phyloP scores from a whole-genome alignment of 2,888 invertebrate species.

The Coecobrya sp. region DNA sequence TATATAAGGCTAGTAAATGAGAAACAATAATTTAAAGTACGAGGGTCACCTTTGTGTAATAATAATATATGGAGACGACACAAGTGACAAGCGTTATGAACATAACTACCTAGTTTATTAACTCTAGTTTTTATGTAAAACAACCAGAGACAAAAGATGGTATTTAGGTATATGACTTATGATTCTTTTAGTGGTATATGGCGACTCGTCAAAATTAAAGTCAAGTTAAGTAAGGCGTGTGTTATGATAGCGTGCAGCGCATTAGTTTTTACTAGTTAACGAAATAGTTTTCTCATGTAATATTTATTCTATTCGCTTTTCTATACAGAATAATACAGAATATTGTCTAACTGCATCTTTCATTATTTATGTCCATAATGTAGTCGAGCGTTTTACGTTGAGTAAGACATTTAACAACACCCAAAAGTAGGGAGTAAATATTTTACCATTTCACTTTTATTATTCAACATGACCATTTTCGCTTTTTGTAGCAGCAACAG shows the following conservation, averaged over 20 bases:
- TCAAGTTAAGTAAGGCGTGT: no score
- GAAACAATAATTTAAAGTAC: not conserved
- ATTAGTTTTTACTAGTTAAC: no score
- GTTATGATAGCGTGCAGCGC: no score
- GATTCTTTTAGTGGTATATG: no score
- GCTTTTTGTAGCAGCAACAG: slow-evolving; percentile 4
- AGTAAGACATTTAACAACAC: slow-evolving; percentile 42
- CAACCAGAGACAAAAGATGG: no score
- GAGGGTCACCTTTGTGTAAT: not conserved
- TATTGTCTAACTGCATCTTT: not conserved
- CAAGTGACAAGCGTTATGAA: no score
- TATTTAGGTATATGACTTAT: no score
- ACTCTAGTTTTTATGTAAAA: no score
- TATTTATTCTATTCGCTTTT: not conserved
- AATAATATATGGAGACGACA: no score
- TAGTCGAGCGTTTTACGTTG: not conserved
- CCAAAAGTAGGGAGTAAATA: slow-evolving; percentile 59
- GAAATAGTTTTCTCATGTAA: not conserved
- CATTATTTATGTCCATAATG: not conserved
- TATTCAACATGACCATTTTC: slow-evolving; percentile 71
- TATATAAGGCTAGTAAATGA: not conserved
- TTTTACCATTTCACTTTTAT: slow-evolving; percentile 64
- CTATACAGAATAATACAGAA: no score
- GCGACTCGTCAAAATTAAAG: no score
- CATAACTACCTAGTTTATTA: no score